Evolutionary conservation across 1,140 invertebrate genomes (phyloP), one percentile per base, ranked within the genome.

Genomic region (Bombus turneri): DNA sequence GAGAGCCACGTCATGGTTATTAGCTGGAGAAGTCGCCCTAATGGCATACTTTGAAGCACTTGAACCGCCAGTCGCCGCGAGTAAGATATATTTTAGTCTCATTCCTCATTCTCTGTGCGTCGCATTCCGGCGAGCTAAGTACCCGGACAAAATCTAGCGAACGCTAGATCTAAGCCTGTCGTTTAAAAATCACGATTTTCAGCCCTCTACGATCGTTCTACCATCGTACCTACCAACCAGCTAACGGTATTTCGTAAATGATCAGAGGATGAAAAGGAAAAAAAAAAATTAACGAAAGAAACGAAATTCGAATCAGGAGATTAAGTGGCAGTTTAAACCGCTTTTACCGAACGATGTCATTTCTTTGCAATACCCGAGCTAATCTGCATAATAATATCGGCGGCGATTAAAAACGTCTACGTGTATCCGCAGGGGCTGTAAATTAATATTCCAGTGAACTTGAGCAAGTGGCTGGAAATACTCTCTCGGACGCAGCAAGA

Each of bases 391-490:
- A 82, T 86, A 78, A 81, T 37, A 39, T n/a, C 12, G 47, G 28
- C 53, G 62, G 31, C 88, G 86, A 90, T 90, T 90, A 86, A 88
- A 90, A 90, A 90, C 77, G 78, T 71, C 64, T 71, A 57, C 76
- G 72, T 15, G 71, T 57, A 83, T 87, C 53, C 43, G 34, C 34
- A 22, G 25, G 66, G 39, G 59, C n/a, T 81, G 64, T 88, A 84
- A 90, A 90, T 90, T 90, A 90, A 90, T 90, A 91, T 91, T 91
- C 81, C 79, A 71, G 47, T 62, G 75, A 90, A 91, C 77, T 88
- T 66, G 68, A 88, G 84, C 83, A 78, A 88, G 77, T 73, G 81
- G 78, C 37, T 41, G 73, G 34, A 91, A 89, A 22, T 86, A 80
- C 81, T 74, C 68, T 66, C 57, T 69, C 62, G 78, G 76, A 81